Conservation (phyloP, 2,888 invertebrate species). For the Epistrophella euchroma region DNA sequence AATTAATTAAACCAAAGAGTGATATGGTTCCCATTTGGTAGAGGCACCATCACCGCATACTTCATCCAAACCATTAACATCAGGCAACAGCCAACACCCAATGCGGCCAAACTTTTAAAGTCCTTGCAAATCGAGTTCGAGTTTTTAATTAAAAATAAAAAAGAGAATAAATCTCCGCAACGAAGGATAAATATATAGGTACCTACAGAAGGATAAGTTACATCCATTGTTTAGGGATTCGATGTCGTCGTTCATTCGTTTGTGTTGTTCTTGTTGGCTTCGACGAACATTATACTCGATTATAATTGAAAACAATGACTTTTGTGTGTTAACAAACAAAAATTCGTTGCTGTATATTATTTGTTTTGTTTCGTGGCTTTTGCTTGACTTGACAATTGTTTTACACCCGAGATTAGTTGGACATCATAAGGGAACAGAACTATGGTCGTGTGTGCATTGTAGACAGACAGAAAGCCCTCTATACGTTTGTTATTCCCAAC, state of each 20-base stretch:
- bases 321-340: constrained; percentile 61
- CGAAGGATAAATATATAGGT: constrained; percentile 37
- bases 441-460: constrained; percentile 16
- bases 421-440: constrained; percentile 37
- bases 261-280: constrained; percentile 19
- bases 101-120: background rate
- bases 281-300: constrained; percentile 57
- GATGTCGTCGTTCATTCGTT: constrained; percentile 7
- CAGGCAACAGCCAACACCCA: background rate
- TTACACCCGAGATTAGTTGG: constrained; percentile 62
- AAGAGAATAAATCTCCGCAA: constrained; percentile 61
- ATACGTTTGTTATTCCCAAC: constrained; percentile 40
- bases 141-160: constrained; percentile 69
- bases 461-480: constrained; percentile 1
- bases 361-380: constrained; percentile 8
- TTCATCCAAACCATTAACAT: constrained; percentile 4
- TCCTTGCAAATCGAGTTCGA: constrained; percentile 49
- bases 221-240: constrained; percentile 53
- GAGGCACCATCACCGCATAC: background rate
- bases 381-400: constrained; percentile 66
- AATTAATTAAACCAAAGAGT: constrained; percentile 44
- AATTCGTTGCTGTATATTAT: constrained; percentile 27
- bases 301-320: constrained; percentile 74
- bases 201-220: constrained; percentile 50
- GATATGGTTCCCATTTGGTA: background rate